phyloP scores from a whole-genome alignment of 2,797 vertebrate species.

The Tinamus major region DNA sequence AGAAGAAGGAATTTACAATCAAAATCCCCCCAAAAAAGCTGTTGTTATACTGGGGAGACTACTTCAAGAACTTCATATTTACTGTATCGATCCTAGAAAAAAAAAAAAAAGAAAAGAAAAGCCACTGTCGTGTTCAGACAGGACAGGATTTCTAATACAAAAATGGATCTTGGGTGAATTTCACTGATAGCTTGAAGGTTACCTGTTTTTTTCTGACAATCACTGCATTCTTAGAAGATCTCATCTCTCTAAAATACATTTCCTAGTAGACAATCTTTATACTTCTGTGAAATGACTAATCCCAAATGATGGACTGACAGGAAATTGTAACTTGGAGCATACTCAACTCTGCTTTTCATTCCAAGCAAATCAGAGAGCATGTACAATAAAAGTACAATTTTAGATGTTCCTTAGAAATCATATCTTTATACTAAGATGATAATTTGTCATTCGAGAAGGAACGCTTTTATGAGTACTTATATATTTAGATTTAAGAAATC shows the following conservation, averaged over 20 bases:
- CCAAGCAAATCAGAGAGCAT: not conserved
- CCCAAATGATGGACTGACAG: constrained; percentile 4
- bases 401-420: not conserved
- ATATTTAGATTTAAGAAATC: not conserved
- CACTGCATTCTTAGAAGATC: not conserved
- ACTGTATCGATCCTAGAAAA: not conserved
- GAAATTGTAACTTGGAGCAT: not conserved
- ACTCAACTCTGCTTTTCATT: constrained; percentile 2
- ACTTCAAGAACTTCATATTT: not conserved
- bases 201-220: not conserved
- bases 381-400: not conserved
- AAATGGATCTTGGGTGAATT: not conserved
- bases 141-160: not conserved
- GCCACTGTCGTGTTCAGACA: rapidly evolving
- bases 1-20: not conserved
- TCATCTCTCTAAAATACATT: not conserved
- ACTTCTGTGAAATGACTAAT: not conserved
- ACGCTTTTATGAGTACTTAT: not conserved
- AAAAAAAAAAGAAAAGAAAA: not conserved
- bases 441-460: constrained; percentile 19
- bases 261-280: not conserved
- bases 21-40: not conserved
- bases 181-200: not conserved
- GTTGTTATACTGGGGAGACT: not conserved
- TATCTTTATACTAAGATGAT: not conserved